Conservation (phyloP, 2,888 invertebrate genomes). For the Andrena flavipes region DNA sequence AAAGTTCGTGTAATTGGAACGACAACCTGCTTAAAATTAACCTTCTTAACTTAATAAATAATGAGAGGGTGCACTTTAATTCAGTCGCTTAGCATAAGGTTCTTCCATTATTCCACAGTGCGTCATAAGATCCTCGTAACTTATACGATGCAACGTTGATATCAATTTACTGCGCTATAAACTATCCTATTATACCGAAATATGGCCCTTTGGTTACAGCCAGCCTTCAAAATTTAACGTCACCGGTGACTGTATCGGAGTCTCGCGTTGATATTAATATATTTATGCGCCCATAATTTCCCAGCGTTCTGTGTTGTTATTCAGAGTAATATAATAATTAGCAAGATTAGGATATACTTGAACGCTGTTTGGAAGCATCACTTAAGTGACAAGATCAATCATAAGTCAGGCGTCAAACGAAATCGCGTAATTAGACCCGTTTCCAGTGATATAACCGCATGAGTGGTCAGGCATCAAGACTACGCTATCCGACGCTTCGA, state of each 20-base stretch:
- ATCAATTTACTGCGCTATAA: slow-evolving; percentile 25
- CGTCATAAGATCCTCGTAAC: slow-evolving; percentile 24
- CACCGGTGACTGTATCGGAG: background rate
- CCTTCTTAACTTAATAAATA: background rate
- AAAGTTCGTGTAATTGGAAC: too few relatives aligned
- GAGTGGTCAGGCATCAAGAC: slow-evolving; percentile 43
- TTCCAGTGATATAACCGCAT: slow-evolving; percentile 40
- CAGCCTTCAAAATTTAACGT: background rate
- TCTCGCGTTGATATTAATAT: background rate
- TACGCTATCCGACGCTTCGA: slow-evolving; percentile 15
- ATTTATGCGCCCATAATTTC: background rate
- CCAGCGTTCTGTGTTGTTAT: background rate
- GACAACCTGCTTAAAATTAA: too few relatives aligned
- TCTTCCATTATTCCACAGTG: slow-evolving; percentile 17
- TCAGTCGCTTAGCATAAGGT: background rate
- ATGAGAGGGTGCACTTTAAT: background rate
- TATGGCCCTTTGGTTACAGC: background rate
- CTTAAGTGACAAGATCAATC: slow-evolving; percentile 19
- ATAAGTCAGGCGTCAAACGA: slow-evolving; percentile 26
- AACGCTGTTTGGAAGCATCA: background rate
- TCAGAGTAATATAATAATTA: background rate
- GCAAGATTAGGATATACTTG: background rate
- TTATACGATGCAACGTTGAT: slow-evolving; percentile 5
- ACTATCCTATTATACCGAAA: slow-evolving; percentile 19
- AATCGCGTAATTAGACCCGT: slow-evolving; percentile 28